Evolutionary conservation across 1,140 invertebrate species (phyloP), one percentile per base, ranked within the genome.

Genomic region (Temnothorax longispinosus): DNA sequence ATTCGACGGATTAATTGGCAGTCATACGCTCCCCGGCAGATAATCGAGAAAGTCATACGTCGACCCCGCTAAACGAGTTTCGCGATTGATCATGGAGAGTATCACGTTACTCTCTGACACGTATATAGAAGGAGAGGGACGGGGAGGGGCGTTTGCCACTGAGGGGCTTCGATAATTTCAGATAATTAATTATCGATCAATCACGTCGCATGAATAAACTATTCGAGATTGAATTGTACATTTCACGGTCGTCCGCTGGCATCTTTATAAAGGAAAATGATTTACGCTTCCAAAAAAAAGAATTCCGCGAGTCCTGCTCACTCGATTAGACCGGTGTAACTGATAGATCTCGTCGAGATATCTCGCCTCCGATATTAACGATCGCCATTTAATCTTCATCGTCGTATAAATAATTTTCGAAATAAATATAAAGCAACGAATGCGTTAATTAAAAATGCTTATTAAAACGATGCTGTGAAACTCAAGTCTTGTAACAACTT

Each of bases 161-260:
- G 44, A 47, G 21, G 69, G 41, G 41, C 41, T 47, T 50, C 38
- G 13, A 50, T 50, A 74, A 84, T 74, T 84, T 75, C 41, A 60
- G 69, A 60, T 50, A 50, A 84, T 84, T 74, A 82, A 74, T 81
- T 74, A 82, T 74, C 80, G 80, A 82, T 82, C 58, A 60, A 82
- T 71, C 52, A 54, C 50, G 18, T 81, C 65, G 65, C 13, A 27
- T 47, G 50, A 44, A 80, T 67, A 47, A 81, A 38, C 18, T 21
- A 44, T 27, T 60, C 67, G 50, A 60, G 52, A 44, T 21, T 81
- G 10, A 38, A 71, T 80, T 67, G 18, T 41, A 35, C 38, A 52
- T 27, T 54, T 52, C 76, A 38, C 27, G 41, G 21, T 62, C 38
- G 38, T 21, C 18, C n/a, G 38, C 60, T 21, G 41, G 65, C 32